Evolutionary conservation across 1,140 invertebrate genomes (phyloP), one percentile per base, ranked within the genome.

Genomic region (Coenobita brevimanus): DNA sequence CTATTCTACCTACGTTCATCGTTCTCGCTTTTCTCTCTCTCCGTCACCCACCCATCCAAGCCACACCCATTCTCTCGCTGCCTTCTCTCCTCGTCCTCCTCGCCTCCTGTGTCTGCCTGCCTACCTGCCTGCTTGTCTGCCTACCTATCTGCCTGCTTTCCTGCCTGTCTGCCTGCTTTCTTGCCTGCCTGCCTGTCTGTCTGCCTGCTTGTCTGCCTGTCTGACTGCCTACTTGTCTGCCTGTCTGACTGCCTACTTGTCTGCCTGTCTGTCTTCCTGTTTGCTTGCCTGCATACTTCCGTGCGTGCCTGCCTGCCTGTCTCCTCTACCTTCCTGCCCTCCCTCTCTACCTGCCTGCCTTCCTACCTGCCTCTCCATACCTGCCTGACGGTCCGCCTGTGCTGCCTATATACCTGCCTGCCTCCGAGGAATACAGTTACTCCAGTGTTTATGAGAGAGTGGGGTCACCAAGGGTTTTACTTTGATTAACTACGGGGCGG

Each of bases 401-500:
- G 15, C 41, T 36, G 24, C 13, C 54, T 33, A 33, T 21, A 36
- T 38, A 17, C 57, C n/a, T 41, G 78, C 8, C 57, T 10, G 54
- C 78, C 78, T 81, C 54, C 3, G 30, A 33, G 30, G 60, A 21
- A n/a, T 62, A 36, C 30, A 10, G 33, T 24, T 21, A 57, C 67
- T 50, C 78, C 30, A 36, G 54, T 10, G 30, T 33, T 81, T 54
- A 81, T 62, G 60, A 60, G 62, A 60, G 54, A 79, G 60, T 60
- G 36, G 78, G 21, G 6, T 8, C 43, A 41, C 54, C 30, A 62
- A 41, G 57, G 78, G 78, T 81, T 81, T 81, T 81, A 62, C 57
- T n/a, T 81, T 81, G 54, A 79, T 79, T 79, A 79, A 79, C 76
- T 57, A 78, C 75, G 24, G 75, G 15, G n/a, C n/a, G n/a, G n/a